A percentile compares a stretch with the other conserved stretches of the same genome.
phyloP scores from a whole-genome alignment of 2,797 vertebrate species.

The Rousettus madagascariensis region DNA sequence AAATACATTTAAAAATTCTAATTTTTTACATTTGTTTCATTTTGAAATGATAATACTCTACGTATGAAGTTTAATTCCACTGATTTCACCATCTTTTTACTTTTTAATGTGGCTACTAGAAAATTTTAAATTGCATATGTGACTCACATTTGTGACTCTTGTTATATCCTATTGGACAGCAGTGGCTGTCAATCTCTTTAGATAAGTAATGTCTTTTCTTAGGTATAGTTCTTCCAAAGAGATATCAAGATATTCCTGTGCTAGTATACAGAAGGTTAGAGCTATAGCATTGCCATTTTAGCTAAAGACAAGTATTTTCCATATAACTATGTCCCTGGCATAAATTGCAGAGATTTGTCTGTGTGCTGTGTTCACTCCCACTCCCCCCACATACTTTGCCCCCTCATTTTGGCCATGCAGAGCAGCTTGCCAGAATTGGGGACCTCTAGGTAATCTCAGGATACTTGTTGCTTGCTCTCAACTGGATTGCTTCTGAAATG shows the following conservation, averaged over 20 bases:
- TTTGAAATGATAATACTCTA: background rate
- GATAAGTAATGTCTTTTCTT: slow-evolving; percentile 11
- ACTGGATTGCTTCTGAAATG: slow-evolving; percentile 50
- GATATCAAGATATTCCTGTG: background rate
- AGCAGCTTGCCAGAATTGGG: background rate
- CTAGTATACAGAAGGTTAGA: background rate
- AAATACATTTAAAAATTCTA: background rate
- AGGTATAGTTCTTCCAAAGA: background rate
- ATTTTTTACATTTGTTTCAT: background rate
- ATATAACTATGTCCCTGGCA: background rate
- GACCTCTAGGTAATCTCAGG: background rate
- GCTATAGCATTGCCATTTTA: background rate
- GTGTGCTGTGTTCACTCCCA: rapidly evolving
- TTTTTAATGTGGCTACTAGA: background rate
- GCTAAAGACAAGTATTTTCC: background rate
- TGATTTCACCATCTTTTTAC: background rate
- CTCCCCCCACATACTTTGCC: background rate
- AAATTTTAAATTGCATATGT: background rate
- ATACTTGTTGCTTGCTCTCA: slow-evolving; percentile 25
- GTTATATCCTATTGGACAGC: background rate
- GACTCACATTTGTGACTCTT: background rate
- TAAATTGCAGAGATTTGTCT: background rate
- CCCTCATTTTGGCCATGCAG: background rate
- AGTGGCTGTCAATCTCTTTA: background rate
- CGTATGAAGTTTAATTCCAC: slow-evolving; percentile 7